Evolutionary conservation across 2,888 invertebrate species (phyloP), one percentile per base, ranked within the genome.

Genomic region (Lydus trimaculatus): DNA sequence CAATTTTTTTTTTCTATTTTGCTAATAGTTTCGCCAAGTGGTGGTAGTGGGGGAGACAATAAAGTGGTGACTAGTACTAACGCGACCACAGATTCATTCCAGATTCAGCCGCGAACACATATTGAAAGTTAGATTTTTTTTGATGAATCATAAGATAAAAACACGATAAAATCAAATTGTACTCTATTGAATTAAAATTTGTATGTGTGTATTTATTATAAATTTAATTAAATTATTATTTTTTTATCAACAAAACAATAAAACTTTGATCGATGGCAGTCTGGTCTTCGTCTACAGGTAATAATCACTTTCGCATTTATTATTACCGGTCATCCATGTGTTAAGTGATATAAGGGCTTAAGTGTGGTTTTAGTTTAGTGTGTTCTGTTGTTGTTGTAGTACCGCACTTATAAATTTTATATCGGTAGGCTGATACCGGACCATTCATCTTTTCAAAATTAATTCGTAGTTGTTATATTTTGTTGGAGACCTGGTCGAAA

Each of bases 401-500:
- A 20, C 20, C 20, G 20, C 20, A 48, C 43, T 17, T 43, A 17
- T 43, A 17, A 17, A 58, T 31, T 4, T 64, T 67, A 48, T 28
- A 31, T 52, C 1, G 31, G 48, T 33, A 39, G 25, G 31, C 66
- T 61, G 31, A 48, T 31, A 60, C 23, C 1, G 17, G 36, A 33
- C 43, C 25, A 65, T 69, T 62, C 63, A 66, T 56, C 62, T 48
- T 33, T n/a, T 7, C 17, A 43, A 33, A 66, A 64, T 69, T 60
- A 69, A 66, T 69, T 69, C 59, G 63, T 62, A 60, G 56, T 63
- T 61, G 63, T 63, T 31, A 7, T 33, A 8, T 64, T 28, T 48
- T 65, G 58, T 48, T 75, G 77, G 75, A 36, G 36, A 79, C 73
- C 74, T 73, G 71, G 68, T 76, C 75, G 75, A 76, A 76, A 74